Base-by-base conservation (phyloP, 2,797 vertebrate genomes). In the Gephyroberyx darwinii region DNA sequence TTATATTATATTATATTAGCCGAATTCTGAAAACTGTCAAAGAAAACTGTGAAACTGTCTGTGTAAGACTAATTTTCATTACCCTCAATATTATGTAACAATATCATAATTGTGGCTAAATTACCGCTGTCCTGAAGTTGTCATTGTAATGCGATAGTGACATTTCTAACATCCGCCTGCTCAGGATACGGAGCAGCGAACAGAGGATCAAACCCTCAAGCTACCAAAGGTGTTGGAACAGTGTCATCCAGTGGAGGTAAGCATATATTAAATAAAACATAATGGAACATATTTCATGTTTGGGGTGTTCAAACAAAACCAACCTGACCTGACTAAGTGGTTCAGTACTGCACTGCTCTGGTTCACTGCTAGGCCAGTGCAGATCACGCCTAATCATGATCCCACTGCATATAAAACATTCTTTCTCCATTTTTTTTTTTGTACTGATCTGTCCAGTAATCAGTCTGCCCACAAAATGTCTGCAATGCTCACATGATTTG, bases 201-300 rank as follows among this genome's bases (percentile, higher is more conserved):
- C 43, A 43, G 17, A 10, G 69, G 52, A 31, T 26, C 69, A 33
- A 74, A 84, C 31, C 64, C 71, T 65, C 86, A 79, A 20, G 19
- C 35, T 16, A 81, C 59, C 16, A 88, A 91, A 84, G 87, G 86
- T 65, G 65, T 75, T 45, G 83, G 85, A 75, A 73, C 71, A 19
- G 37, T 43, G 20, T 67, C 78, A 17, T 63, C 66, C 0, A 33
- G 39, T n/a, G 69, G 86, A 77, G 80, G 76, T 86, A 65, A 37
- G 31, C 57, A 12, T 3, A 58, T 0, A 13, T 39, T 43, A 22
- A 37, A 12, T 14, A 31, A 17, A 39, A 35, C 16, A 31, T 0
- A 51, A 35, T 9, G 2, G 39, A 41, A 41, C 10, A 45, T 5
- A 16, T 45, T 45, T 45, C 39, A 17, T 37, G 4, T 69, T 57